Percentiles rank a stretch among this genome's conserved stretches.
These are phyloP conservation scores for Nasalis larvatus DNA, from an alignment of 2,113 vertebrate genomes.

Conservation along the genomic window DNA sequence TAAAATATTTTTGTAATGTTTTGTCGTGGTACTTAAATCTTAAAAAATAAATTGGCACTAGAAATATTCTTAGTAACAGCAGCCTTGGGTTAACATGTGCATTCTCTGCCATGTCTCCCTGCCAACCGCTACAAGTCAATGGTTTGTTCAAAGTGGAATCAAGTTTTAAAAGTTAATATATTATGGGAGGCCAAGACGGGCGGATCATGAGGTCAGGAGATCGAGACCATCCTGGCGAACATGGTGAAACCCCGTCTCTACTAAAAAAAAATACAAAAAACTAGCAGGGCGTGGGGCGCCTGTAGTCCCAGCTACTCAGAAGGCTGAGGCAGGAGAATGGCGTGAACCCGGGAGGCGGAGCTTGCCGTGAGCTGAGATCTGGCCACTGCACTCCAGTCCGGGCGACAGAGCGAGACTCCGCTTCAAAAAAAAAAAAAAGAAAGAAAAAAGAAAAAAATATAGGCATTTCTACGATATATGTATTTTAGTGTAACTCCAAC, in stretches of 20 bases:
- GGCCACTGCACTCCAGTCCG: too few relatives aligned
- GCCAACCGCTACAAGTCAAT: not conserved
- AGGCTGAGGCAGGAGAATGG: too few relatives aligned
- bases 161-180: not conserved
- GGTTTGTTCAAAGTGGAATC: constrained; percentile 4
- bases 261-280: too few relatives aligned
- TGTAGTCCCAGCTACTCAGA: too few relatives aligned
- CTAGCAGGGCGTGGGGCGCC: rapidly evolving
- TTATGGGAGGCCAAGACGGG: too few relatives aligned
- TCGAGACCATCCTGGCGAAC: too few relatives aligned
- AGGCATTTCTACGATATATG: not conserved
- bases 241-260: too few relatives aligned
- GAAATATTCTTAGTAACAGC: not conserved
- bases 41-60: not conserved
- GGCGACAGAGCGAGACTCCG: too few relatives aligned
- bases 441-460: not conserved
- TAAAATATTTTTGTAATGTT: not conserved
- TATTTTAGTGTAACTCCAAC: not conserved
- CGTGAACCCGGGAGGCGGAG: too few relatives aligned
- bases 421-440: too few relatives aligned
- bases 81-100: not conserved
- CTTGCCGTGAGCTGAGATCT: too few relatives aligned
- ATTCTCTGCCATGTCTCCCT: not conserved
- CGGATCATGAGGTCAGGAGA: too few relatives aligned
- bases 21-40: not conserved